Percentiles rank a stretch among this genome's conserved stretches.
These are phyloP conservation scores for Vicugna pacos DNA, from an alignment of 2,113 vertebrate species.

Conservation along the genomic window DNA sequence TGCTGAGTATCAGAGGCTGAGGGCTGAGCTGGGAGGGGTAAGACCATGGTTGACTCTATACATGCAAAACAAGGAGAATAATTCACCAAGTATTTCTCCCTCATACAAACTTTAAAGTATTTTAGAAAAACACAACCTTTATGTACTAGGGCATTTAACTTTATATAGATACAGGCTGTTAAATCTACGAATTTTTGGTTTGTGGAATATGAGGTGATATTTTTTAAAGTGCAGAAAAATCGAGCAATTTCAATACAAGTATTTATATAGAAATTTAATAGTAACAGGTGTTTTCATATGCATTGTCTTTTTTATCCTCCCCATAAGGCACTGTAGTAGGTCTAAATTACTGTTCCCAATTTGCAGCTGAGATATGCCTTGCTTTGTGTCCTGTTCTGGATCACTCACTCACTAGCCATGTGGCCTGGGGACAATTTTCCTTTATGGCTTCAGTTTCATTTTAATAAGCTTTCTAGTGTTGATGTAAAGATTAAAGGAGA, in stretches of 20 bases:
- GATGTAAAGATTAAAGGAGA: background rate
- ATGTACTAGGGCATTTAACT: background rate
- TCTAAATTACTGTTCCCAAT: background rate
- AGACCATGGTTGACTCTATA: background rate
- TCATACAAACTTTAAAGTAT: background rate
- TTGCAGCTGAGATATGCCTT: background rate
- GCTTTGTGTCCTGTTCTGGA: background rate
- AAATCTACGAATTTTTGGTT: background rate
- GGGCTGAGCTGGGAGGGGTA: background rate
- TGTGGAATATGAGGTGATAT: background rate
- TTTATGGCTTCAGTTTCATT: background rate
- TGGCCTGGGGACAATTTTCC: background rate
- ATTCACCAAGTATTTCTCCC: background rate
- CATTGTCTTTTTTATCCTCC: background rate
- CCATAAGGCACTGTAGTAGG: background rate
- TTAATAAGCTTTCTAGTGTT: background rate
- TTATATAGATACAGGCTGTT: background rate
- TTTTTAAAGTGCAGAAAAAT: conserved; percentile 28
- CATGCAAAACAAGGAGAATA: background rate
- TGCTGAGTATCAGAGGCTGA: background rate
- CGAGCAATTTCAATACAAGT: background rate
- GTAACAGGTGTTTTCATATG: background rate
- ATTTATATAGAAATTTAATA: background rate
- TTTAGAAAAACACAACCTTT: background rate
- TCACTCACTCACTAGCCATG: background rate